Conservation (phyloP, 2,797 vertebrate species). For the Pelochelys cantorii region DNA sequence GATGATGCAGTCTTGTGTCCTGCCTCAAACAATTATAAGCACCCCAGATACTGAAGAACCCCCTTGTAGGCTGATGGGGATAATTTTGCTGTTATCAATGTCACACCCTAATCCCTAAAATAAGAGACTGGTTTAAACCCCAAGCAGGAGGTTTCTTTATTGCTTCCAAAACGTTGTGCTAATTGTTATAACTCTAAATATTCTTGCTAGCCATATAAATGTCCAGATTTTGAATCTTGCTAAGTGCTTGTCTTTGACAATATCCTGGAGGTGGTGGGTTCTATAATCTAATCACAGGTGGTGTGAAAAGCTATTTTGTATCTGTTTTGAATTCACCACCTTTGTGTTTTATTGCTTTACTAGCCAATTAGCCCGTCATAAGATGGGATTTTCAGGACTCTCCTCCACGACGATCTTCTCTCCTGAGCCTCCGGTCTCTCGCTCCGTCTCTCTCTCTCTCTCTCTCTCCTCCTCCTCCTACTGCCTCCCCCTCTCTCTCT, state of each 20-base stretch:
- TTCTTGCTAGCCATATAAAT: neutral
- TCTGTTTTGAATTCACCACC: too few relatives aligned
- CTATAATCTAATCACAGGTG: neutral
- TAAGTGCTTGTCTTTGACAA: neutral
- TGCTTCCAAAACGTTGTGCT: neutral
- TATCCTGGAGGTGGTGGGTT: neutral
- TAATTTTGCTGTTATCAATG: neutral
- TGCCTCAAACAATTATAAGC: neutral
- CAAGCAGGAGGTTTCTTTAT: neutral
- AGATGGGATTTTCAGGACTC: too few relatives aligned
- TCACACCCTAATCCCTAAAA: neutral
- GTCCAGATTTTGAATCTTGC: neutral
- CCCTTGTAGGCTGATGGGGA: neutral
- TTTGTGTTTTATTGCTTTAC: neutral
- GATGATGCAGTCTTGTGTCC: neutral
- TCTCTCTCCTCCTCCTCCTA: too few relatives aligned
- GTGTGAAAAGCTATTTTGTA: neutral
- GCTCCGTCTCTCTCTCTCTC: too few relatives aligned
- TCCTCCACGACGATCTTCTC: too few relatives aligned
- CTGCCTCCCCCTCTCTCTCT: too few relatives aligned
- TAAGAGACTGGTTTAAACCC: neutral
- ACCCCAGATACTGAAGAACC: neutral
- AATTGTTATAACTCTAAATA: neutral
- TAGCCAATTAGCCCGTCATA: too few relatives aligned
- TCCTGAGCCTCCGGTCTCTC: too few relatives aligned